Conservation (phyloP, 1,140 invertebrate species). For the Lasioglossum baleicum region DNA sequence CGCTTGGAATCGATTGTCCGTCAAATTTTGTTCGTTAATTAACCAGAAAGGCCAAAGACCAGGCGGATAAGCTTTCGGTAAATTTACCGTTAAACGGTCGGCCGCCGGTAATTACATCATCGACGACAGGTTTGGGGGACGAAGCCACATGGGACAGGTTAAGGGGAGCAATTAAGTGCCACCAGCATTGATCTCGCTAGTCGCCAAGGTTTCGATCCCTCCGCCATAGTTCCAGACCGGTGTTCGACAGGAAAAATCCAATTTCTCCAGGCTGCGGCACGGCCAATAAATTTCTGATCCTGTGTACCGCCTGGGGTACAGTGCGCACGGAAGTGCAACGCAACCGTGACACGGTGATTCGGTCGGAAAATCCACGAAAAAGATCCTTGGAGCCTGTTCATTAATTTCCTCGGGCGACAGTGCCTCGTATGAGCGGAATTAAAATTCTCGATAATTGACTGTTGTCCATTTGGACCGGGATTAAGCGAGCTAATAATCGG, state of each 20-base stretch:
- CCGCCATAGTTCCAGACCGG: neutral
- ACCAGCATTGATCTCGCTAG: conserved; percentile 22
- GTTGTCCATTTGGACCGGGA: too few species aligned
- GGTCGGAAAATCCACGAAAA: too few species aligned
- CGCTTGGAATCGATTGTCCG: neutral
- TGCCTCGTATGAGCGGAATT: too few species aligned
- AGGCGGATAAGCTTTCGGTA: conserved; percentile 28
- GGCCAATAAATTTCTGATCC: conserved; percentile 9
- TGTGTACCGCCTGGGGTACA: neutral
- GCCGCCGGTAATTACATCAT: conserved; percentile 52
- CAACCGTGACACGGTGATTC: neutral
- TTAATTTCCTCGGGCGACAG: too few species aligned
- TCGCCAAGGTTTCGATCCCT: conserved; percentile 7
- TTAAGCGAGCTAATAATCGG: too few species aligned
- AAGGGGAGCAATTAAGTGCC: conserved; percentile 36
- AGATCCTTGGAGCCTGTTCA: too few species aligned
- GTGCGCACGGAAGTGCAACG: neutral
- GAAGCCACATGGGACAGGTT: neutral
- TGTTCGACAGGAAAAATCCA: conserved; percentile 25
- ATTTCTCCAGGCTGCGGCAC: conserved; percentile 18
- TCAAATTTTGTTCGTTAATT: conserved; percentile 23
- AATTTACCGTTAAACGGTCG: conserved; percentile 36
- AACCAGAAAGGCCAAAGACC: neutral
- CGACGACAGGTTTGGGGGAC: conserved; percentile 4
- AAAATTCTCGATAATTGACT: too few species aligned